Evolutionary conservation across 2,797 vertebrate species (phyloP).

Genomic region (Cetoscarus ocellatus): DNA sequence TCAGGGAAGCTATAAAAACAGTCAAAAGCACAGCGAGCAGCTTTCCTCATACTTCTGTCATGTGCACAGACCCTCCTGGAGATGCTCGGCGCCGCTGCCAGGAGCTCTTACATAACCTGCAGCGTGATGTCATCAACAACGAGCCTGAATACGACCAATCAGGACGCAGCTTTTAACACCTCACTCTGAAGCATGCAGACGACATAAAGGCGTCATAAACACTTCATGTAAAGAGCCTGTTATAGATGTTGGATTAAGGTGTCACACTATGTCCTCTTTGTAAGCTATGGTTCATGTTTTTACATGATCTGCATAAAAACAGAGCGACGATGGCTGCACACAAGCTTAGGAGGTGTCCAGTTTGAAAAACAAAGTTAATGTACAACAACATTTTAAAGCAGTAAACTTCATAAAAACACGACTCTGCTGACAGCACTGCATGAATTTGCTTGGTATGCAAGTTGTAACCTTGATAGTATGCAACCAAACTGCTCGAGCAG

Average conservation of each 20-base stretch:
- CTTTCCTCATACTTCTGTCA: slow-evolving; percentile 47
- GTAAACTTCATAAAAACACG: neutral
- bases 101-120: slow-evolving; percentile 45
- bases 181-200: neutral
- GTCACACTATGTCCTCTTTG: too few relatives aligned
- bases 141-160: slow-evolving; percentile 2
- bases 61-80: slow-evolving; percentile 33
- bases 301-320: too few relatives aligned
- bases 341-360: neutral
- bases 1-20: slow-evolving; percentile 5
- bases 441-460: neutral
- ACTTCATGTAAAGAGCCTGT: neutral
- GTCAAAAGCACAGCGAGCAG: slow-evolving; percentile 12
- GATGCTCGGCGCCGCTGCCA: slow-evolving; percentile 20
- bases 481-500: neutral
- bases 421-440: neutral
- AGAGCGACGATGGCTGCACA: neutral
- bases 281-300: neutral
- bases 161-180: slow-evolving; percentile 13
- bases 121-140: slow-evolving; percentile 47
- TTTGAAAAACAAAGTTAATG: neutral
- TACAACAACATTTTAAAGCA: neutral
- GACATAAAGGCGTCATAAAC: neutral
- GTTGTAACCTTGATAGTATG: neutral
- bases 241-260: too few relatives aligned